Conservation (phyloP, 1,140 invertebrate genomes). For the Cherax destructor region DNA sequence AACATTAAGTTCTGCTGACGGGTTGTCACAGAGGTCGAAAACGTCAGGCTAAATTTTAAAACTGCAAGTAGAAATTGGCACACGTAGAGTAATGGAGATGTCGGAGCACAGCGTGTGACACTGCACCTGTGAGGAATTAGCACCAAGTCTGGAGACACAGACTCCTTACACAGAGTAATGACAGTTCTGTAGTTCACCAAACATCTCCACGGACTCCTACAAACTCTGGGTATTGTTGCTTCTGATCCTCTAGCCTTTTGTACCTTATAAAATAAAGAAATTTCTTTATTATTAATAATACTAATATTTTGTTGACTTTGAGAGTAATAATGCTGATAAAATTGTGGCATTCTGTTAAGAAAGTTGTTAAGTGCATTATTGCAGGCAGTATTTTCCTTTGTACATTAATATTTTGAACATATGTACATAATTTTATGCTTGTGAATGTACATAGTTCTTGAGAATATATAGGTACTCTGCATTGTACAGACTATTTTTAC, state of each 20-base stretch:
- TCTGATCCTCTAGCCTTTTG: not conserved
- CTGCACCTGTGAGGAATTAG: no score
- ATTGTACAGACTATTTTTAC: conserved; percentile 59
- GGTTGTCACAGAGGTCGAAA: no score
- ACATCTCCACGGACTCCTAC: not conserved
- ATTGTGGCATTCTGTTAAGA: conserved; percentile 17
- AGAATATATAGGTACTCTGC: conserved; percentile 54
- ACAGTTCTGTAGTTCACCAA: not conserved
- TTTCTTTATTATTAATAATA: not conserved
- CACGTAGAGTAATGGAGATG: no score
- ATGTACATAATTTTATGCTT: conserved; percentile 46
- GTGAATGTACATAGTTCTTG: conserved; percentile 41
- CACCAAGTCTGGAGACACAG: no score
- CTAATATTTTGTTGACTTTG: conserved; percentile 27
- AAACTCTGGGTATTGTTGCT: not conserved
- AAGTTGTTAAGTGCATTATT: conserved; percentile 36
- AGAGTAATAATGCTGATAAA: not conserved
- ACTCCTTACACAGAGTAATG: not conserved
- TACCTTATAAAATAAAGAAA: conserved; percentile 6
- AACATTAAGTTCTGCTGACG: no score
- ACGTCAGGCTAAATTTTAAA: no score
- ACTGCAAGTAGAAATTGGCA: no score
- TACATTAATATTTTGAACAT: conserved; percentile 44
- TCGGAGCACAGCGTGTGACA: no score
- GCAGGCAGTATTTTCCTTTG: conserved; percentile 20